A percentile compares a stretch with the other conserved stretches of the same genome.
phyloP scores from a whole-genome alignment of 2,888 invertebrate species.

The Leucoptera coffeella region DNA sequence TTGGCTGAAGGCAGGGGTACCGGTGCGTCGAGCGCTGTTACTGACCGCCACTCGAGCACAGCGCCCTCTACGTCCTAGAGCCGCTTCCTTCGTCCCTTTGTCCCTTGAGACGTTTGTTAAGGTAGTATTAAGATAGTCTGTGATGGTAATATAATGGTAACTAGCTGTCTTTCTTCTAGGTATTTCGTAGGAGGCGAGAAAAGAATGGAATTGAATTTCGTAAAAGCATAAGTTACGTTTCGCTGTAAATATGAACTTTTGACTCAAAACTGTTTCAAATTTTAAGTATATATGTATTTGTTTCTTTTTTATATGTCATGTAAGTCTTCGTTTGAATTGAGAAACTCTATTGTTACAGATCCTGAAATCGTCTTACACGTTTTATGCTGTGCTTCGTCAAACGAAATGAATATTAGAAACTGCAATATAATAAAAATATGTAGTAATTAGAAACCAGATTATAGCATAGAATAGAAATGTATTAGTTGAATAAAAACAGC shows the following conservation, averaged over 20 bases:
- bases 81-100: conserved; percentile 38
- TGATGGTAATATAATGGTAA: neutral
- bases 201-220: neutral
- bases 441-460: too few species aligned
- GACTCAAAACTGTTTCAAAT: too few species aligned
- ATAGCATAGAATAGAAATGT: too few species aligned
- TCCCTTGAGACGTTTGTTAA: conserved; percentile 43
- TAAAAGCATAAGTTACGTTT: neutral
- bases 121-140: too few species aligned
- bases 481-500: too few species aligned
- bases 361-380: conserved; percentile 34
- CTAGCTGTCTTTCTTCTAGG: neutral
- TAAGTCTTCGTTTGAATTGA: too few species aligned
- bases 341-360: conserved; percentile 35
- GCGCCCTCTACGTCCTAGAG: conserved; percentile 36
- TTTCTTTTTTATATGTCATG: too few species aligned
- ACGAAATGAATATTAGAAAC: too few species aligned
- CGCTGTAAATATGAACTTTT: too few species aligned
- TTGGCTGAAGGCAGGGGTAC: conserved; percentile 15
- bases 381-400: conserved; percentile 34
- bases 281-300: too few species aligned
- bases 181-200: too few species aligned
- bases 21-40: conserved; percentile 21
- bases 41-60: conserved; percentile 36
- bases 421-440: too few species aligned